Evolutionary conservation across 1,140 invertebrate species (phyloP).

Genomic region (Tetramorium simillimum): DNA sequence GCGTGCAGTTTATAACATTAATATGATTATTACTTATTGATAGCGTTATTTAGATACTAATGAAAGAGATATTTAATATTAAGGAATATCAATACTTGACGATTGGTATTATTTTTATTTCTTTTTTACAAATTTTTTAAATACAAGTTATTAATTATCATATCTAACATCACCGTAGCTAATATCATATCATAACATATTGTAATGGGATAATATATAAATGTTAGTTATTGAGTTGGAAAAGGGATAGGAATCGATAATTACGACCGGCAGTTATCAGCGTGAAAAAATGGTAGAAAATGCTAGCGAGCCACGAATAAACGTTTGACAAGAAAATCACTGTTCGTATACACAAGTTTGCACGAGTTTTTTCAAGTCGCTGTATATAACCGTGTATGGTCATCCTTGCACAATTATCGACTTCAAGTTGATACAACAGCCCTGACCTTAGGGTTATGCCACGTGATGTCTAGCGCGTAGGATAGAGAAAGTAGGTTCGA

Average conservation of each 20-base stretch:
- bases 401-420: constrained; percentile 75
- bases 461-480: constrained; percentile 36
- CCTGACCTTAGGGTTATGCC: constrained; percentile 67
- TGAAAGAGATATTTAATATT: not conserved
- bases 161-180: not conserved
- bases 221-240: constrained; percentile 5
- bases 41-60: not conserved
- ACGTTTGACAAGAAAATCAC: constrained; percentile 44
- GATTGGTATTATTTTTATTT: not conserved
- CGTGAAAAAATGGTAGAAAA: constrained; percentile 44
- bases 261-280: constrained; percentile 14
- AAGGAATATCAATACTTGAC: not conserved
- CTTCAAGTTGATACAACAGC: constrained; percentile 66
- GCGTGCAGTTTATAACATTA: not conserved
- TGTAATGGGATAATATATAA: not conserved
- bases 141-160: not conserved
- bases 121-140: not conserved
- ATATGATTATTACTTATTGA: not conserved
- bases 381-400: constrained; percentile 59
- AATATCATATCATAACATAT: not conserved
- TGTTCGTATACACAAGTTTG: not conserved
- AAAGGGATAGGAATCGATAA: constrained; percentile 27
- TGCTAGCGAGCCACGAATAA: constrained; percentile 35
- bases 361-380: constrained; percentile 50
- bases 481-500: constrained; percentile 29